Evolutionary conservation across 2,888 invertebrate genomes (phyloP).

Genomic region (Cyclophora punctaria): DNA sequence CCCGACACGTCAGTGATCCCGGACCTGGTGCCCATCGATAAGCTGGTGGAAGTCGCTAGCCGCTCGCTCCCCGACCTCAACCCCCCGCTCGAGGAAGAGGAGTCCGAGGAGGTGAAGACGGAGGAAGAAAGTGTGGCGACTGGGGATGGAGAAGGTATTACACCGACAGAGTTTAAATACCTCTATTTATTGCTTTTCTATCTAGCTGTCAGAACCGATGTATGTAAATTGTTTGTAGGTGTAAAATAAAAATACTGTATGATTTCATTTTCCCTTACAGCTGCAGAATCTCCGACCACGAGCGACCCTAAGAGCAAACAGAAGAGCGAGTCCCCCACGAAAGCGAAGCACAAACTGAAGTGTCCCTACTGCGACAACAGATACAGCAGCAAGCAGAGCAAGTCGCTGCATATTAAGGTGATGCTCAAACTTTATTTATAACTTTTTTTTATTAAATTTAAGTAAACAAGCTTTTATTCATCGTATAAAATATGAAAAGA

Average conservation of each 20-base stretch:
- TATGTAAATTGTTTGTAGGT: no score
- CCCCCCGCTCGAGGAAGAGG: slow-evolving; percentile 10
- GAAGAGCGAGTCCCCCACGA: slow-evolving; percentile 12
- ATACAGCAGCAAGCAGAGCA: slow-evolving; percentile 76
- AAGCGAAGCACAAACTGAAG: slow-evolving; percentile 39
- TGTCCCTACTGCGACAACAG: slow-evolving; percentile 77
- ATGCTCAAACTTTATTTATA: neutral
- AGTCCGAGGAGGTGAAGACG: slow-evolving; percentile 3
- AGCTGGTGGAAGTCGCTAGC: slow-evolving; percentile 4
- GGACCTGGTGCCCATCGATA: neutral
- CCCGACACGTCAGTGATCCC: no score
- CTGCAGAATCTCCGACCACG: no score
- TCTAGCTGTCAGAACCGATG: no score
- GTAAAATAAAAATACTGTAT: no score
- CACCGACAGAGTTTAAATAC: no score
- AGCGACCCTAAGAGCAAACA: neutral
- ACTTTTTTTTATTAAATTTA: no score
- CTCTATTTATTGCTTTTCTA: no score
- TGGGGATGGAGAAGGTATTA: no score
- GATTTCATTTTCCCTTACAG: no score
- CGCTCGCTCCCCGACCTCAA: slow-evolving; percentile 24
- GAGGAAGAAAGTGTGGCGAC: slow-evolving; percentile 5
- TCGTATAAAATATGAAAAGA: no score
- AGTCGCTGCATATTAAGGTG: slow-evolving; percentile 74
- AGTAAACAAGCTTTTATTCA: no score